A percentile compares a stretch with the other conserved stretches of the same genome.
Evolutionary conservation across 2,797 vertebrate genomes (phyloP).

Genomic region (Sebastes reedi): DNA sequence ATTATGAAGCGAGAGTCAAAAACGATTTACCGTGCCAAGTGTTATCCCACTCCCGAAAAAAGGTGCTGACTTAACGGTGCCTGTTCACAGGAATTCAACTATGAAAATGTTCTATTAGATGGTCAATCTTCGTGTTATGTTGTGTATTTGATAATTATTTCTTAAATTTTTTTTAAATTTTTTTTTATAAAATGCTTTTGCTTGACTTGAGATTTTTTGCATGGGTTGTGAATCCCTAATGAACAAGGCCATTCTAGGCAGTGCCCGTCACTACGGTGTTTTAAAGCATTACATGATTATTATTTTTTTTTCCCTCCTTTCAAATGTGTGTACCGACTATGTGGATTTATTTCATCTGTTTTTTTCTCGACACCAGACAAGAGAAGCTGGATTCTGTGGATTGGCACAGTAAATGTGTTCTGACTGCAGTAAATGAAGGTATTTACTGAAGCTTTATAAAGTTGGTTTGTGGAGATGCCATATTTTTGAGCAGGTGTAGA

Average conservation of each 20-base stretch:
- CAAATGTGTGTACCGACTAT: constrained; percentile 20
- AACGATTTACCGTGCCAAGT: constrained; percentile 63
- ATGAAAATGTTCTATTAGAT: constrained; percentile 29
- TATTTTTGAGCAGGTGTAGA: constrained; percentile 23
- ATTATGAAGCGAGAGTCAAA: constrained; percentile 26
- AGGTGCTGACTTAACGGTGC: constrained; percentile 53
- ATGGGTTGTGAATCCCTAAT: constrained; percentile 48
- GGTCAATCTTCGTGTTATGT: constrained; percentile 48
- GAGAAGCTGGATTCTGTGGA: constrained; percentile 43
- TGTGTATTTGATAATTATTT: constrained; percentile 54
- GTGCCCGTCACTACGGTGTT: constrained; percentile 67
- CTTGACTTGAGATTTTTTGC: constrained; percentile 51
- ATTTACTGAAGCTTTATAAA: constrained; percentile 57
- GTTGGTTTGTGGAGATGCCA: constrained; percentile 18
- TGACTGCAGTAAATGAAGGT: constrained; percentile 45
- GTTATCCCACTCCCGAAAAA: constrained; percentile 26
- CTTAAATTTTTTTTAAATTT: background rate
- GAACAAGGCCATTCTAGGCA: constrained; percentile 81
- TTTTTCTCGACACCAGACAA: constrained; percentile 27
- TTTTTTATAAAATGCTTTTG: constrained; percentile 36
- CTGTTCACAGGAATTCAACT: constrained; percentile 26
- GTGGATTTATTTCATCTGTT: constrained; percentile 16
- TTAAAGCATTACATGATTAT: constrained; percentile 50
- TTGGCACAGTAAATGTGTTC: constrained; percentile 10
- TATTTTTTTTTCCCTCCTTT: constrained; percentile 1